phyloP scores from a whole-genome alignment of 2,113 vertebrate species.

The Taxidea taxus region DNA sequence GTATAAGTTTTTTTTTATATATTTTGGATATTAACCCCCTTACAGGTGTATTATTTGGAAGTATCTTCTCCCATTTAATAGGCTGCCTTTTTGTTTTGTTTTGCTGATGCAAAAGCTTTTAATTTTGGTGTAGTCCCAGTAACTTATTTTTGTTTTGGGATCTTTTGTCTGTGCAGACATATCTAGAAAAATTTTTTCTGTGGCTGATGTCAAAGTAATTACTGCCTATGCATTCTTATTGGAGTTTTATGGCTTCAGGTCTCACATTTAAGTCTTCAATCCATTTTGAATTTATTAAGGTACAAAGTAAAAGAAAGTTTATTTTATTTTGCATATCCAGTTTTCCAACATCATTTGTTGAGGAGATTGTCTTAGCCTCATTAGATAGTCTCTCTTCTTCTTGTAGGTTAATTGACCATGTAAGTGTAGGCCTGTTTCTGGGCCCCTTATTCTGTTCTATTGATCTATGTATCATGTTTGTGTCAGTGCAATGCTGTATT shows the following conservation, averaged over 20 bases:
- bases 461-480: background rate
- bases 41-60: background rate
- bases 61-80: background rate
- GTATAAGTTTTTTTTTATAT: background rate
- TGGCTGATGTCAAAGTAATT: background rate
- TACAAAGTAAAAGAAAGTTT: background rate
- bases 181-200: background rate
- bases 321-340: background rate
- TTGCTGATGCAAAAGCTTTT: background rate
- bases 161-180: background rate
- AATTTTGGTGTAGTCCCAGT: background rate
- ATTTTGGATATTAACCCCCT: background rate
- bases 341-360: background rate
- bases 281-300: background rate
- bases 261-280: background rate
- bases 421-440: background rate
- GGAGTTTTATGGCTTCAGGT: background rate
- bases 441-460: background rate
- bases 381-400: background rate
- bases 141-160: background rate
- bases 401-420: background rate
- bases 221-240: background rate
- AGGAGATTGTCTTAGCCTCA: background rate
- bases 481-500: background rate
- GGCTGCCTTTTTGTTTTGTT: background rate